phyloP scores from a whole-genome alignment of 2,888 invertebrate genomes.

The Eupithecia subumbrata region DNA sequence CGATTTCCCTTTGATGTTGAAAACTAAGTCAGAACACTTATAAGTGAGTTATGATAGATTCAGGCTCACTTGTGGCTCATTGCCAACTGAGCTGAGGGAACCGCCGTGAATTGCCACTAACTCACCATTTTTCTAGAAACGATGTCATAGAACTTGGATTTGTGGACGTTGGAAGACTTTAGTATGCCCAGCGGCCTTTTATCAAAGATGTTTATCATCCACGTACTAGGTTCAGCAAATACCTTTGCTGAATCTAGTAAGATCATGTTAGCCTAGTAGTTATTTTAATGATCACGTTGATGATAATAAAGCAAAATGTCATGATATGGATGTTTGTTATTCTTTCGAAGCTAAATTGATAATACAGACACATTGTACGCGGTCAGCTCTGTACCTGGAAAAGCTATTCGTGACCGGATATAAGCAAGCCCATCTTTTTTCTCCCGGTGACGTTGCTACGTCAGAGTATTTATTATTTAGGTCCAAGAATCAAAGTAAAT shows the following conservation, averaged over 20 bases:
- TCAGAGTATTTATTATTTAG: neutral
- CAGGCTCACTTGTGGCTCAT: slow-evolving; percentile 10
- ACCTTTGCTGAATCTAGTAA: neutral
- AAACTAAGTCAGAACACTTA: slow-evolving; percentile 18
- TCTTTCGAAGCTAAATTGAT: neutral
- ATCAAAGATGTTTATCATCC: neutral
- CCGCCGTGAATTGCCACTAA: slow-evolving; percentile 17
- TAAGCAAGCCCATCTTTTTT: neutral
- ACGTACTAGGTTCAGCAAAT: neutral
- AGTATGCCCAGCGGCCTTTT: neutral
- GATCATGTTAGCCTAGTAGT: neutral
- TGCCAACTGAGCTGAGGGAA: slow-evolving; percentile 19
- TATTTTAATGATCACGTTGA: too few species aligned
- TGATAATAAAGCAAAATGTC: neutral
- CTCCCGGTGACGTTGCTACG: neutral
- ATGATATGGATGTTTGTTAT: neutral
- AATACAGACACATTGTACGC: neutral
- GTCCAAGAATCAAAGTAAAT: neutral
- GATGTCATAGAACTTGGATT: slow-evolving; percentile 6
- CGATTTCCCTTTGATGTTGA: slow-evolving; percentile 13
- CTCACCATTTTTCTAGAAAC: slow-evolving; percentile 7
- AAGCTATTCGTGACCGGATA: neutral
- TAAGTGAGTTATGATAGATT: slow-evolving; percentile 21
- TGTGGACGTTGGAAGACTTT: slow-evolving; percentile 1
- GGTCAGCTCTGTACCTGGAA: neutral